Percentiles rank a stretch among this genome's conserved stretches.
phyloP scores from a whole-genome alignment of 2,888 invertebrate genomes.

The Leptopilina drosophilae region DNA sequence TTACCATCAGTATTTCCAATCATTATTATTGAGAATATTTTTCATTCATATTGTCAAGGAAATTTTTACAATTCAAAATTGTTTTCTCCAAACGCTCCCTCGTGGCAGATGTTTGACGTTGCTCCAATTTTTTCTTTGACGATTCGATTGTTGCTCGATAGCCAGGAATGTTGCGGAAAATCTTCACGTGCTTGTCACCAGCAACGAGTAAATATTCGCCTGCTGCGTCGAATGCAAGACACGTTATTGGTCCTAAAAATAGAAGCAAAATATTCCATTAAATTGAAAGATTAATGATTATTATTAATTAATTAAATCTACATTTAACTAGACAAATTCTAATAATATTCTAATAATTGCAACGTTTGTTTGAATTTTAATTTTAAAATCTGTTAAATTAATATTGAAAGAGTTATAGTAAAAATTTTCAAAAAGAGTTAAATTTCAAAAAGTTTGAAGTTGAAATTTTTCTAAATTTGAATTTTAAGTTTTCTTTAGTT shows the following conservation, averaged over 20 bases:
- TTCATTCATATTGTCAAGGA: constrained; percentile 71
- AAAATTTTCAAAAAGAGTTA: no score
- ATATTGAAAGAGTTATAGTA: no score
- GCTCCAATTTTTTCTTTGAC: constrained; percentile 78
- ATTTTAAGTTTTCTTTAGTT: no score
- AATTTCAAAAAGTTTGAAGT: no score
- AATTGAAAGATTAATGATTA: no score
- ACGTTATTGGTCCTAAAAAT: constrained; percentile 82
- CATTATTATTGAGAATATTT: constrained; percentile 59
- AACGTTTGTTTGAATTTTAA: no score
- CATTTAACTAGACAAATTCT: no score
- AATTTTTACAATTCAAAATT: constrained; percentile 81
- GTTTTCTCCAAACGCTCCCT: constrained; percentile 86
- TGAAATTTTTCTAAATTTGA: no score
- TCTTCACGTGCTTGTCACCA: constrained; percentile 86
- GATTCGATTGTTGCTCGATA: constrained; percentile 78
- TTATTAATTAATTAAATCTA: no score
- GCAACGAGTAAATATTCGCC: constrained; percentile 86
- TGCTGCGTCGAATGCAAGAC: constrained; percentile 86
- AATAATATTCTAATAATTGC: no score
- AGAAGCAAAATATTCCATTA: background rate
- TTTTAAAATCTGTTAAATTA: no score
- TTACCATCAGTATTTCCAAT: no score
- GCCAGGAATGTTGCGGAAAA: constrained; percentile 89
- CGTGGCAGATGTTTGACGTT: constrained; percentile 84